Evolutionary conservation across 2,113 vertebrate species (phyloP).

Genomic region (Elaphurus davidianus): DNA sequence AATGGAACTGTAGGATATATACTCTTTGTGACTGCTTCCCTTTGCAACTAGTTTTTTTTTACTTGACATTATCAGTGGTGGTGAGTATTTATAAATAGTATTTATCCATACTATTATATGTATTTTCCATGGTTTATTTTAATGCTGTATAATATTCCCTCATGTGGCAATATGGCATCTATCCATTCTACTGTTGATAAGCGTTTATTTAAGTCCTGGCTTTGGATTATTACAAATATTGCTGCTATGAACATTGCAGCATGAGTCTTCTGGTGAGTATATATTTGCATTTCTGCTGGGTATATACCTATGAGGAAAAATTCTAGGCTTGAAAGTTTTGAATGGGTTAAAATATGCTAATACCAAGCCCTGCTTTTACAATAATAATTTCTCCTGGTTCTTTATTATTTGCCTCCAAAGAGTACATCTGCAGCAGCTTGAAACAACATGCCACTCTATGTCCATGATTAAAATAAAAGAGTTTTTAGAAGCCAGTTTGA

Average conservation of each 20-base stretch:
- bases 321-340: neutral
- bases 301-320: neutral
- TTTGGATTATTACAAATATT: conserved; percentile 16
- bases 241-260: neutral
- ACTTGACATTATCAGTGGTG: neutral
- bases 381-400: conserved; percentile 3
- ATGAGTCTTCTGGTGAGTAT: neutral
- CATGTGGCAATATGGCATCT: neutral
- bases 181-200: neutral
- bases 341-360: conserved; percentile 40
- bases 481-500: conserved; percentile 39
- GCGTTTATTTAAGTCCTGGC: neutral
- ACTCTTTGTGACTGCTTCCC: neutral
- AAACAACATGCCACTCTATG: conserved; percentile 31
- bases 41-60: neutral
- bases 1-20: neutral
- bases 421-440: conserved; percentile 19
- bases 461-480: conserved; percentile 56
- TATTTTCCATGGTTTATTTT: neutral
- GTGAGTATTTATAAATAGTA: neutral
- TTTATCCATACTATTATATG: neutral
- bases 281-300: neutral
- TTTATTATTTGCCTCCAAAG: conserved; percentile 45
- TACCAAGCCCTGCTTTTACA: conserved; percentile 2
- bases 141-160: neutral